These are phyloP conservation scores for Xerus inauris DNA, from an alignment of 2,113 vertebrate species.

Conservation along the genomic window DNA sequence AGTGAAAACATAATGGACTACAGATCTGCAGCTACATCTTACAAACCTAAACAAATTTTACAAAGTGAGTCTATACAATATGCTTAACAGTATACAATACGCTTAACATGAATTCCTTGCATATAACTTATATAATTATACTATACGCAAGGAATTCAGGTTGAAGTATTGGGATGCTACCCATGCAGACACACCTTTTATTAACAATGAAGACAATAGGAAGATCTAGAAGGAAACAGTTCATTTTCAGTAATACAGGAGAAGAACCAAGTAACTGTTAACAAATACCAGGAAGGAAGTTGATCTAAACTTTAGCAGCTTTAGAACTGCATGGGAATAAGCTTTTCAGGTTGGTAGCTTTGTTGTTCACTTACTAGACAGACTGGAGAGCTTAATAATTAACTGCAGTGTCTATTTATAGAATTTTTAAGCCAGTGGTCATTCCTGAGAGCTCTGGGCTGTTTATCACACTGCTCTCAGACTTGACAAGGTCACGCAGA, in stretches of 20 bases:
- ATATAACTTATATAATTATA: too few species aligned
- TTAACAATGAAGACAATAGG: background rate
- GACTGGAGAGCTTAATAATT: constrained; percentile 63
- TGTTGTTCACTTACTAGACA: constrained; percentile 64
- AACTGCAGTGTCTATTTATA: constrained; percentile 83
- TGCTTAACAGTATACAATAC: too few species aligned
- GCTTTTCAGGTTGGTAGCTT: background rate
- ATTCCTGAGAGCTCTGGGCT: constrained; percentile 74
- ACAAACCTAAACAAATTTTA: background rate
- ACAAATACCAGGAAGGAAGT: background rate
- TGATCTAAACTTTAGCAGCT: background rate
- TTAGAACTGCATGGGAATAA: background rate
- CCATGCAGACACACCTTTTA: background rate
- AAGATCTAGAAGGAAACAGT: background rate
- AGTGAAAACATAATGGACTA: background rate
- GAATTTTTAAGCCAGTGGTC: constrained; percentile 73
- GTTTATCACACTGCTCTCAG: constrained; percentile 74
- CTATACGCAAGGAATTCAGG: background rate
- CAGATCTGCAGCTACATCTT: background rate
- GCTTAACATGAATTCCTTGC: too few species aligned
- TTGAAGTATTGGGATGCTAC: background rate
- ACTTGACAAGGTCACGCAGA: constrained; percentile 84
- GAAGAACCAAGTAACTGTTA: background rate
- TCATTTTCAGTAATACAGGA: background rate
- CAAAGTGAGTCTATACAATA: background rate